Evolutionary conservation across 2,888 invertebrate genomes (phyloP), one percentile per base, ranked within the genome.

Genomic region (Conchocele bisecta): DNA sequence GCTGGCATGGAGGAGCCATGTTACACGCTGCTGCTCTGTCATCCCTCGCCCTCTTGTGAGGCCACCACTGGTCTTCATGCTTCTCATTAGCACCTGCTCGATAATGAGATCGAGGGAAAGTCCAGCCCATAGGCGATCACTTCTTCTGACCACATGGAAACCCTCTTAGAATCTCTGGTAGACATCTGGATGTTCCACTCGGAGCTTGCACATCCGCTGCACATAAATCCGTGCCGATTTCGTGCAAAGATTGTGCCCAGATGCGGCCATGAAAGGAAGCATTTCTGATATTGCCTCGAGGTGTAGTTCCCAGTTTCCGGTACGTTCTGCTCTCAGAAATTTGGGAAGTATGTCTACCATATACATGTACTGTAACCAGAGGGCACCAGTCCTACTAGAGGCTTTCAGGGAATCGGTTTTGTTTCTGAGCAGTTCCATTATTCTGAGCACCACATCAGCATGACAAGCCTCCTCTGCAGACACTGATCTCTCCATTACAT

Each of bases 21-120:
- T 33, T 24, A 53, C 20, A 6, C 74, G 56, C 28, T 81, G 76
- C 13, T 41, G 20, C 31, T 82, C 79, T 15, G 51, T 37, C 75
- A 80, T 71, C 13, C 78, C 81, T 20, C 71, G 33, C 3, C 81
- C 78, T 31, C 77, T 20, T 9, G 73, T 79, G 48, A 81, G 17
- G 13, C 83, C 82, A n/a, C 81, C 75, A 15, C 59, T 69, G 17
- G 65, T 63, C 46, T 83, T 85, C 1, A 83, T 24, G 48, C 64
- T 78, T 33, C 80, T 29, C 84, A 85, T 83, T 1, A 85, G 58
- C 3, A 69, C 72, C 51, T 85, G 83, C 50, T 85, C 83, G 42
- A 85, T 85, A 0, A 82, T 64, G 9, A 84, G 65, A 54, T 85
- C 81, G 22, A 78, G 59, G 20, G 81, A 75, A 5, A 85, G 59